These are phyloP conservation scores for Lordiphosa andalusiaca DNA, from an alignment of 2,888 invertebrate species.

Conservation along the genomic window DNA sequence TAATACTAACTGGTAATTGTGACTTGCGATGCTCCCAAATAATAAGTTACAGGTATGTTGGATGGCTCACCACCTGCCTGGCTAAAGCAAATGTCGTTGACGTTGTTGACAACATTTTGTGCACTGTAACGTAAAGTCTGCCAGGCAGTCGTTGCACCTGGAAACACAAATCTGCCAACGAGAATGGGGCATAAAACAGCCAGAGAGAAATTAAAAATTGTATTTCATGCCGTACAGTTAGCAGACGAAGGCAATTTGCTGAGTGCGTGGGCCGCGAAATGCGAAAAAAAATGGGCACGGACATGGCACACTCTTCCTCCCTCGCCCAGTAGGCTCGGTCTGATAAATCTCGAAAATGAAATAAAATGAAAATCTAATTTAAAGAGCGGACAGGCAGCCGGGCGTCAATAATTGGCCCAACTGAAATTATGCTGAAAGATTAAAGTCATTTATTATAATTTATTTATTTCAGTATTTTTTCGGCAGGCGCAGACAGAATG, in stretches of 20 bases:
- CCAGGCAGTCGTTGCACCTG: slow-evolving; percentile 23
- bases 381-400: slow-evolving; percentile 34
- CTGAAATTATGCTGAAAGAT: slow-evolving; percentile 62
- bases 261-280: slow-evolving; percentile 14
- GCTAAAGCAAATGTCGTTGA: slow-evolving; percentile 25
- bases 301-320: slow-evolving; percentile 13
- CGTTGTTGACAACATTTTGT: slow-evolving; percentile 31
- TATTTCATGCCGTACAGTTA: slow-evolving; percentile 11
- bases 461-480: slow-evolving; percentile 36
- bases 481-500: slow-evolving; percentile 32
- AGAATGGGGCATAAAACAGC: neutral
- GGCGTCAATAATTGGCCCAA: slow-evolving; percentile 51
- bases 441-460: slow-evolving; percentile 57
- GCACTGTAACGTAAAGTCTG: slow-evolving; percentile 44
- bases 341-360: slow-evolving; percentile 41
- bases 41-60: slow-evolving; percentile 1
- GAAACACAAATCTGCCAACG: neutral
- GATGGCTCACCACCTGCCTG: neutral
- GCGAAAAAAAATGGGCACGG: slow-evolving; percentile 8
- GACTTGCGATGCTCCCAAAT: neutral
- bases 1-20: neutral
- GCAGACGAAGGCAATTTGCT: slow-evolving; percentile 10
- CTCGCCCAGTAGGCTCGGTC: slow-evolving; percentile 32
- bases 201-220: slow-evolving; percentile 27
- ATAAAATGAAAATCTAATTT: slow-evolving; percentile 35